These are phyloP conservation scores for Drosophila trapezifrons DNA, from an alignment of 1,140 invertebrate genomes.

Conservation along the genomic window DNA sequence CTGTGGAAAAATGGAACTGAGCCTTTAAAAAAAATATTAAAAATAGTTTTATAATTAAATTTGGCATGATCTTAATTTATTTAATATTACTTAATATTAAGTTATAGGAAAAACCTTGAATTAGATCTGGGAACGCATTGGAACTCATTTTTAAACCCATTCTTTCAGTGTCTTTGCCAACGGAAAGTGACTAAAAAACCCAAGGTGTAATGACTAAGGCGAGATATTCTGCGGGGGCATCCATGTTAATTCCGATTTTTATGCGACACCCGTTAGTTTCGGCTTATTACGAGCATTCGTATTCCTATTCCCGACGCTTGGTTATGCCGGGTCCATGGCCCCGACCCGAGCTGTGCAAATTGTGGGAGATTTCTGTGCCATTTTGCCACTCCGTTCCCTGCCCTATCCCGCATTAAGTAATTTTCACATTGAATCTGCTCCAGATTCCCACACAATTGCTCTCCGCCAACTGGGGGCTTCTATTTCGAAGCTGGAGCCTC, in stretches of 20 bases:
- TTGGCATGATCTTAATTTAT: no score
- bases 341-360: constrained; percentile 46
- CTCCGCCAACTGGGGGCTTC: constrained; percentile 21
- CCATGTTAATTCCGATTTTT: constrained; percentile 59
- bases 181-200: constrained; percentile 21
- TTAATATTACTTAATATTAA: no score
- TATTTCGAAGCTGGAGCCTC: constrained; percentile 3
- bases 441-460: constrained; percentile 76
- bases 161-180: constrained; percentile 17
- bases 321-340: constrained; percentile 6
- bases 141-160: background rate
- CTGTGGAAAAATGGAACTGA: background rate
- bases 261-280: constrained; percentile 61
- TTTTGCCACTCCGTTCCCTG: constrained; percentile 13
- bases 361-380: constrained; percentile 71
- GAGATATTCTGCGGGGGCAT: constrained; percentile 1
- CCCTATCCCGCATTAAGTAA: constrained; percentile 68
- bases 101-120: no score
- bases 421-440: constrained; percentile 77
- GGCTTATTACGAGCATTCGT: constrained; percentile 24
- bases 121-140: no score
- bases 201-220: constrained; percentile 7
- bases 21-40: no score
- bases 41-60: background rate
- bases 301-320: constrained; percentile 26